These are phyloP conservation scores for Ectemnius continuus DNA, from an alignment of 2,888 invertebrate genomes.

Conservation along the genomic window DNA sequence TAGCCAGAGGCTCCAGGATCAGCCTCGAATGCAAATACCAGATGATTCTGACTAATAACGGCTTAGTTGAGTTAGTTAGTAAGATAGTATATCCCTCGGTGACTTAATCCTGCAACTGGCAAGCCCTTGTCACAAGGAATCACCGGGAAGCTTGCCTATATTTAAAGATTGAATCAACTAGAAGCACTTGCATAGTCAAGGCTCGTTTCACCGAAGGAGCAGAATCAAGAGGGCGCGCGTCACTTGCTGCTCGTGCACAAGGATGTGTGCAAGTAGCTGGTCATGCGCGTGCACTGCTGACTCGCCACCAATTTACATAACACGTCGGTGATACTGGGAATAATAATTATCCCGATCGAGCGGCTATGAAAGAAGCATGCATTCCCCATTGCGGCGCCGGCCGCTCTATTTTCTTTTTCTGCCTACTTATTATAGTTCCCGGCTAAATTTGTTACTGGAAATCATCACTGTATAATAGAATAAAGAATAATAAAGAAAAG, in stretches of 20 bases:
- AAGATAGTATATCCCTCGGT: too few species aligned
- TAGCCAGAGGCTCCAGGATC: too few species aligned
- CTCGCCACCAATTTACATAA: constrained; percentile 51
- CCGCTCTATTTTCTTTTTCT: background rate
- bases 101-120: too few species aligned
- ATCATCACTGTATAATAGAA: too few species aligned
- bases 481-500: too few species aligned
- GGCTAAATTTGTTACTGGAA: too few species aligned
- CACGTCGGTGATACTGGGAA: constrained; percentile 28
- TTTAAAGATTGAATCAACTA: constrained; percentile 37
- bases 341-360: constrained; percentile 36
- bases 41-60: too few species aligned
- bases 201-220: background rate
- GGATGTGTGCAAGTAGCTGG: too few species aligned
- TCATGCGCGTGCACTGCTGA: constrained; percentile 31
- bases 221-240: constrained; percentile 15
- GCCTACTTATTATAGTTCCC: too few species aligned
- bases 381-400: constrained; percentile 19
- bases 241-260: constrained; percentile 2
- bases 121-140: background rate
- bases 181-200: constrained; percentile 11
- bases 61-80: too few species aligned
- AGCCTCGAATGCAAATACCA: too few species aligned
- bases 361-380: constrained; percentile 15
- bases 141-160: constrained; percentile 13